phyloP scores from a whole-genome alignment of 2,797 vertebrate species.

The Microcaecilia unicolor region DNA sequence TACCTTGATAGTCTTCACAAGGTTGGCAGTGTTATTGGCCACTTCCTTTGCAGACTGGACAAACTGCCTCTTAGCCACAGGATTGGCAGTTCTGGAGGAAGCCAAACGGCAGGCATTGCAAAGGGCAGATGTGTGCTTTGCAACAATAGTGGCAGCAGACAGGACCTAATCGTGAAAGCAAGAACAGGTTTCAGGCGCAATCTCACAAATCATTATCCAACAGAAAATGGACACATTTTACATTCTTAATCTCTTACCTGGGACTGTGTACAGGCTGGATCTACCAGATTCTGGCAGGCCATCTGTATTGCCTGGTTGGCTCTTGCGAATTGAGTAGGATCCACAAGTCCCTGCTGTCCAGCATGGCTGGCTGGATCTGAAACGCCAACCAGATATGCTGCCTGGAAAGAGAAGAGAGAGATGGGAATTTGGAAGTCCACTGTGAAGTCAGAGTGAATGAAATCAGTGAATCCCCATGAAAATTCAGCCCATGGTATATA shows the following conservation, averaged over 20 bases:
- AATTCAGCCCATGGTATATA: too few relatives aligned
- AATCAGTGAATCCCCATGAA: too few relatives aligned
- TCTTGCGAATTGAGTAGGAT: slow-evolving; percentile 89
- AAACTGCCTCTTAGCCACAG: slow-evolving; percentile 95
- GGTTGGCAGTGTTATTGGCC: slow-evolving; percentile 94
- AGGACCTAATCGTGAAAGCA: too few relatives aligned
- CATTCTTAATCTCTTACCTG: slow-evolving; percentile 79
- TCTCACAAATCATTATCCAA: too few relatives aligned
- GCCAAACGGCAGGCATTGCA: slow-evolving; percentile 93
- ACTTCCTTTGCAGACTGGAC: slow-evolving; percentile 97
- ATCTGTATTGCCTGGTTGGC: slow-evolving; percentile 97
- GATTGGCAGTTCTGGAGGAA: slow-evolving; percentile 85
- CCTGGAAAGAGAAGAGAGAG: slow-evolving; percentile 45
- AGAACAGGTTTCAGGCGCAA: too few relatives aligned
- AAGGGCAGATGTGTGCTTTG: slow-evolving; percentile 92
- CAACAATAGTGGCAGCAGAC: slow-evolving; percentile 93
- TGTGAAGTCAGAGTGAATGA: too few relatives aligned
- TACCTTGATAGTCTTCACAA: slow-evolving; percentile 98
- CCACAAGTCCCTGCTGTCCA: slow-evolving; percentile 89
- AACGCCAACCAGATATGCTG: slow-evolving; percentile 85
- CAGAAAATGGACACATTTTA: too few relatives aligned
- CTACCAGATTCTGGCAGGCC: slow-evolving; percentile 94
- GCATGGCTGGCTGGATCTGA: slow-evolving; percentile 91
- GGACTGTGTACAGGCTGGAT: slow-evolving; percentile 89
- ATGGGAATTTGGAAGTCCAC: not conserved